Evolutionary conservation across 2,888 invertebrate genomes (phyloP), one percentile per base, ranked within the genome.

Genomic region (Eupsilia transversa): DNA sequence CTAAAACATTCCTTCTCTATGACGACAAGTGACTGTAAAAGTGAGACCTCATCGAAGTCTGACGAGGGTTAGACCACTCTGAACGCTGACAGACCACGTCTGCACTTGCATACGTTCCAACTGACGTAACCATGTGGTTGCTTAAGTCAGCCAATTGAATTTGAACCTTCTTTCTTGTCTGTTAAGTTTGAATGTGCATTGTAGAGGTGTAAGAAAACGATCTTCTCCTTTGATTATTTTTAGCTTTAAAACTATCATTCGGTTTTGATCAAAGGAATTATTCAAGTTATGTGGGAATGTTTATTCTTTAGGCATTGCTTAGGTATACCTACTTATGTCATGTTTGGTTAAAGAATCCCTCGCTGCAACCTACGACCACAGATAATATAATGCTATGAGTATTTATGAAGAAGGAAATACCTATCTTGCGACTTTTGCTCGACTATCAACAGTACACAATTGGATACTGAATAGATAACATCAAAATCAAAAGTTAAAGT

Each of bases 81-180:
- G 41, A 69, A 82, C 71, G 91, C 70, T 91, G 91, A 92, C 91
- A 91, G 89, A 78, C 86, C 84, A 83, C 69, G 89, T 91, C 90
- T 85, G 71, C 90, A 79, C 77, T 80, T 71, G 72, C 85, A 83
- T 76, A 75, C 84, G 79, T 79, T 68, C 74, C 56, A 75, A 68
- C 49, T 80, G 67, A 82, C 68, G 67, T 66, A 67, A 74, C 81
- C 80, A 82, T 77, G 68, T 74, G 64, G 43, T 68, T 23, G n/a
- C 12, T n/a, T n/a, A 20, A 9, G 10, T 54, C 23, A 9, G 23
- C 1, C 38, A 52, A 57, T 65, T 3, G 33, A 80, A 52, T 73
- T 74, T 72, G 17, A 57, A 61, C 72, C 27, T 72, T 66, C 52
- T 41, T 0, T 7, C 4, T 9, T 7, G 1, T 0, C 0, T 0